Evolutionary conservation across 2,888 invertebrate species (phyloP).

Genomic region (Pegoplata infirma): DNA sequence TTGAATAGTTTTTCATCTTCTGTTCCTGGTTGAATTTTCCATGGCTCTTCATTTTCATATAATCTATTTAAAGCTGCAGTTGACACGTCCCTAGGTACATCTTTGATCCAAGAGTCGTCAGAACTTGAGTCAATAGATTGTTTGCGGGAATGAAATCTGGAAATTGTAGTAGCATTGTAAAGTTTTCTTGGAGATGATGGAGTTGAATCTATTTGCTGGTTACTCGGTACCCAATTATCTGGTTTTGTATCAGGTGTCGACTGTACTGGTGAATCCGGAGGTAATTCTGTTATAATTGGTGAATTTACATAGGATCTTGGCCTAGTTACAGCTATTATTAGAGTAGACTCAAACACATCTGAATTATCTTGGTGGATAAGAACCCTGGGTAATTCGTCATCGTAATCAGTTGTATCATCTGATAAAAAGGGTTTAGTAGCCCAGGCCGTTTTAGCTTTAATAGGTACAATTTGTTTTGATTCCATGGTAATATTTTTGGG

Average conservation of each 20-base stretch:
- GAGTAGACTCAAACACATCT: constrained; percentile 73
- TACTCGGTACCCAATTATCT: constrained; percentile 70
- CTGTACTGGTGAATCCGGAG: constrained; percentile 38
- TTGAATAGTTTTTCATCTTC: constrained; percentile 68
- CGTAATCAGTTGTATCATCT: constrained; percentile 66
- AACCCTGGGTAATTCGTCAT: constrained; percentile 71
- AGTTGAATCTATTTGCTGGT: too few species aligned
- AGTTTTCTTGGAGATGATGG: constrained; percentile 59
- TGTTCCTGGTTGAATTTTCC: constrained; percentile 64
- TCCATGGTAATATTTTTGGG: constrained; percentile 38
- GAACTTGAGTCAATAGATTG: constrained; percentile 70
- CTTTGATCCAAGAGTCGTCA: constrained; percentile 70
- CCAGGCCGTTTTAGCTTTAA: constrained; percentile 68
- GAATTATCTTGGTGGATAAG: constrained; percentile 75
- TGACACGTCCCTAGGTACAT: constrained; percentile 52
- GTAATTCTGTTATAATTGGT: constrained; percentile 63
- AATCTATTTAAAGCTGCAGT: constrained; percentile 63
- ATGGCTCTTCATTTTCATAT: constrained; percentile 66
- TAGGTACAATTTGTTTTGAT: constrained; percentile 45
- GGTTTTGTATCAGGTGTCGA: constrained; percentile 41
- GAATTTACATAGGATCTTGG: constrained; percentile 61
- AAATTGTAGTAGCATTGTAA: constrained; percentile 58
- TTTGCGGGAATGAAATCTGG: constrained; percentile 64
- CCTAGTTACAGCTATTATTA: constrained; percentile 73
- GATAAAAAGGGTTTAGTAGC: constrained; percentile 71